Conservation (phyloP, 1,140 invertebrate species). For the Bombus waltoni region DNA sequence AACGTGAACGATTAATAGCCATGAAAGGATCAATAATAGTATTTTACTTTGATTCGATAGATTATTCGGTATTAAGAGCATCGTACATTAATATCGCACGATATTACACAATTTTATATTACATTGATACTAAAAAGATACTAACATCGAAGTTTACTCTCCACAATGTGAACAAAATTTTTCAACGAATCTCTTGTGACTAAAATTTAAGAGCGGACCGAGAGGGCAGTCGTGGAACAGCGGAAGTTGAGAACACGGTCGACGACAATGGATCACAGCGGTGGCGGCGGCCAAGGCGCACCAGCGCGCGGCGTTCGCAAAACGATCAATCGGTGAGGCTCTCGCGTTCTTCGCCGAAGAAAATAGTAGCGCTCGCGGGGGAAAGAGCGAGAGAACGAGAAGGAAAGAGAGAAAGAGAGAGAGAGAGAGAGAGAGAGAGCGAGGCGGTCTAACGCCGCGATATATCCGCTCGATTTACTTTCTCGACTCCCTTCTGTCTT, state of each 20-base stretch:
- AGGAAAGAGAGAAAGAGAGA: constrained; percentile 8
- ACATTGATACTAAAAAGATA: too few relatives aligned
- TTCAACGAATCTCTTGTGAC: not conserved
- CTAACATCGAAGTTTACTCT: not conserved
- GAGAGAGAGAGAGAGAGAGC: constrained; percentile 30
- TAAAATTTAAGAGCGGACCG: not conserved
- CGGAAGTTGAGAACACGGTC: constrained; percentile 41
- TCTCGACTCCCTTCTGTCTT: constrained; percentile 65
- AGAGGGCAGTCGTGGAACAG: not conserved
- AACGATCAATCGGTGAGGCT: constrained; percentile 46
- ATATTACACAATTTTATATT: too few relatives aligned
- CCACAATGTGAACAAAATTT: rapidly evolving
- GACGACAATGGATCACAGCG: constrained; percentile 34
- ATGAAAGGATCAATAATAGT: too few relatives aligned
- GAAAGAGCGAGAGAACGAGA: constrained; percentile 6
- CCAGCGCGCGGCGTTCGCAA: constrained; percentile 23
- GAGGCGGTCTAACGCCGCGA: constrained; percentile 61
- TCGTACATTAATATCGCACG: too few relatives aligned
- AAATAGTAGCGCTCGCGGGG: constrained; percentile 37
- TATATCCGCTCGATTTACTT: constrained; percentile 68
- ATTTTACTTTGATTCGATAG: too few relatives aligned
- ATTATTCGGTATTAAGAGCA: too few relatives aligned
- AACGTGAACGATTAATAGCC: too few relatives aligned
- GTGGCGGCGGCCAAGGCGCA: constrained; percentile 22
- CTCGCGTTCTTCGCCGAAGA: constrained; percentile 42